Base-by-base conservation (phyloP, 2,888 invertebrate genomes). In the Parthenolecanium corni region DNA sequence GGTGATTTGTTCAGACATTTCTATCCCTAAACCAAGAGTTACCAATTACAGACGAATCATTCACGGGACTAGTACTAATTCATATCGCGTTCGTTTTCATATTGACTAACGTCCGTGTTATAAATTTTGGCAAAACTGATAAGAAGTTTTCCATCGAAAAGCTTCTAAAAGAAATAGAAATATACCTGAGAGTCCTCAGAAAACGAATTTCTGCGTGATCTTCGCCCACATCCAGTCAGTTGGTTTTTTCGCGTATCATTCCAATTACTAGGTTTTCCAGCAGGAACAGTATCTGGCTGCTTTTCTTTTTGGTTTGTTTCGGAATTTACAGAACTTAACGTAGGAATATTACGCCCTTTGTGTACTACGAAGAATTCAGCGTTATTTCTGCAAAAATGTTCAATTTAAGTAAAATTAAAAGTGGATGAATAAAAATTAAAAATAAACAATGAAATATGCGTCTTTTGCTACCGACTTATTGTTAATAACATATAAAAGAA, bases 211-310 rank as follows among this genome's bases (percentile, higher is more conserved):
- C 90, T 79, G 18, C 91, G 79, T 51, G 90, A 91, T 51, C 91
- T 80, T 3, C 89, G 91, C 51, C 91, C 80, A 3, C 89, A 81
- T 51, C 89, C 91, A 63, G 88, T 89, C 76, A 84, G 90, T 64
- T 81, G 82, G 52, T 80, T 80, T 72, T 82, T 80, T 69, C 82
- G 78, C 67, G 79, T 78, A 66, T 86, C 86, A 73, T 85, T 85
- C 85, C 87, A 88, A 76, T 86, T 85, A 70, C 89, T 89, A 57
- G 91, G 91, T 70, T 85, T 83, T 40, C 90, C 91, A 65, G 91
- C 90, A 66, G 89, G 82, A 65, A 80, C 78, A 18, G 54, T 6
- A n/a, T 44, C 47, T 68, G 76, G 76, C 2, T 24, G 3, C 47
- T 53, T 47, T 20, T 52, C 52, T 44, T 52, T 52, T 42, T 25